Conservation (phyloP, 2,797 vertebrate genomes). For the Danio albolineatus region DNA sequence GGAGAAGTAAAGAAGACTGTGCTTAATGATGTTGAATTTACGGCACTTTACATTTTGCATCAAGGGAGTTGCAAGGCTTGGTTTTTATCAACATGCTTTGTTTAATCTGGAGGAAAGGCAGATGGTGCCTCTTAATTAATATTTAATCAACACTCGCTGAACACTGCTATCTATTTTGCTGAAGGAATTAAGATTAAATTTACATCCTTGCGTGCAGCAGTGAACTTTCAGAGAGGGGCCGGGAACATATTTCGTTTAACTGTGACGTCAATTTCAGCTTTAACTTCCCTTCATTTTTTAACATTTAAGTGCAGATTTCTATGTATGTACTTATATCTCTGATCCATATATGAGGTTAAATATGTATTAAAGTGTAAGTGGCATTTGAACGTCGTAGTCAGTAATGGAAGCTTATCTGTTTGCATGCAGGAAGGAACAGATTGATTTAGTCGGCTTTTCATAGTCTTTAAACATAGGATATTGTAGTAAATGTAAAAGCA, state of each 20-base stretch:
- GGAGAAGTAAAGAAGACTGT: not conserved
- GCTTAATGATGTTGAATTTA: constrained; percentile 34
- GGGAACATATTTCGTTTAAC: not conserved
- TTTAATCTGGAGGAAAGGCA: constrained; percentile 63
- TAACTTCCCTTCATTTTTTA: not conserved
- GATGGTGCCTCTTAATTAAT: constrained; percentile 67
- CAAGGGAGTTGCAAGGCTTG: constrained; percentile 60
- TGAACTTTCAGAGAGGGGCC: not conserved
- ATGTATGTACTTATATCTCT: not conserved
- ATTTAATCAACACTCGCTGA: constrained; percentile 68
- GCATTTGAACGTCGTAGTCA: no score
- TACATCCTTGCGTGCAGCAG: constrained; percentile 56
- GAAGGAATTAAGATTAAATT: constrained; percentile 60
- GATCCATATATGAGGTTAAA: not conserved
- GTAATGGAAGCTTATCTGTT: not conserved
- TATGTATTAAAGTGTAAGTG: not conserved
- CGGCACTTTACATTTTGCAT: constrained; percentile 19
- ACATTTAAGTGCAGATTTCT: not conserved
- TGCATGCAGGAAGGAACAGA: not conserved
- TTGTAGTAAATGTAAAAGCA: no score
- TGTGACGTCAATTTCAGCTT: not conserved
- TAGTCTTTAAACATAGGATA: not conserved
- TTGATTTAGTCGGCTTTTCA: not conserved
- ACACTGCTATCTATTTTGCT: constrained; percentile 59
- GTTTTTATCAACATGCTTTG: constrained; percentile 58